Evolutionary conservation across 2,888 invertebrate species (phyloP).

Genomic region (Sinopyrophorus schimmeli): DNA sequence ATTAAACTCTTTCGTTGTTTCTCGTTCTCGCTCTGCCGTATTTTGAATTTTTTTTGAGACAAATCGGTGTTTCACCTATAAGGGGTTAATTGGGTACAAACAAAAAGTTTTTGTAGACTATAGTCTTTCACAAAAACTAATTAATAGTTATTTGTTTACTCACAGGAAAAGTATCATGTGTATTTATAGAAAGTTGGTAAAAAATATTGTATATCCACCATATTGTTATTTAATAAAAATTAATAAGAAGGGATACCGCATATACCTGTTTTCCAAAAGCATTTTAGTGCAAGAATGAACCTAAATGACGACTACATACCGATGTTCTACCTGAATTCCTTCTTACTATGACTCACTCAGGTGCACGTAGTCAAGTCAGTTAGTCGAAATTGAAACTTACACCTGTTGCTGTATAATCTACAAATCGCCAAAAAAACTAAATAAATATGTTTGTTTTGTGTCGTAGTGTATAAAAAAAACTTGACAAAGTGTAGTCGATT

Average conservation of each 20-base stretch:
- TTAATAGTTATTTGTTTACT: background rate
- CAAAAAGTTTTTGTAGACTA: too few relatives aligned
- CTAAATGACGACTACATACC: constrained; percentile 19
- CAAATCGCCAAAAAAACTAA: constrained; percentile 11
- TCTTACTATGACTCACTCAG: constrained; percentile 28
- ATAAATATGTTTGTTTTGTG: background rate
- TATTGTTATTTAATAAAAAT: constrained; percentile 23
- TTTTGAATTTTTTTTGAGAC: too few relatives aligned
- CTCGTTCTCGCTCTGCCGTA: too few relatives aligned
- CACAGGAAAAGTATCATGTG: too few relatives aligned
- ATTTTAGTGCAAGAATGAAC: constrained; percentile 20
- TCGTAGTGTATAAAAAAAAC: background rate
- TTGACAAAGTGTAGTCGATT: background rate
- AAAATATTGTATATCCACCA: constrained; percentile 23
- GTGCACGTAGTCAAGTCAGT: constrained; percentile 31
- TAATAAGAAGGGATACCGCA: constrained; percentile 8
- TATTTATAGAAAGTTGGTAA: too few relatives aligned
- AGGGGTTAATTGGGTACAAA: too few relatives aligned
- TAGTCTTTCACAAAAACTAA: background rate
- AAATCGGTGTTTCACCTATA: too few relatives aligned
- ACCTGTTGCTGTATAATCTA: constrained; percentile 32
- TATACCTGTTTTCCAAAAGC: constrained; percentile 21
- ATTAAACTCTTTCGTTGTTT: too few relatives aligned
- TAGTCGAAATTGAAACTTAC: constrained; percentile 29
- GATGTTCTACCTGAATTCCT: constrained; percentile 28